Percentiles rank a stretch among this genome's conserved stretches.
Evolutionary conservation across 2,888 invertebrate species (phyloP).

Genomic region (Ephialtes manifestator): DNA sequence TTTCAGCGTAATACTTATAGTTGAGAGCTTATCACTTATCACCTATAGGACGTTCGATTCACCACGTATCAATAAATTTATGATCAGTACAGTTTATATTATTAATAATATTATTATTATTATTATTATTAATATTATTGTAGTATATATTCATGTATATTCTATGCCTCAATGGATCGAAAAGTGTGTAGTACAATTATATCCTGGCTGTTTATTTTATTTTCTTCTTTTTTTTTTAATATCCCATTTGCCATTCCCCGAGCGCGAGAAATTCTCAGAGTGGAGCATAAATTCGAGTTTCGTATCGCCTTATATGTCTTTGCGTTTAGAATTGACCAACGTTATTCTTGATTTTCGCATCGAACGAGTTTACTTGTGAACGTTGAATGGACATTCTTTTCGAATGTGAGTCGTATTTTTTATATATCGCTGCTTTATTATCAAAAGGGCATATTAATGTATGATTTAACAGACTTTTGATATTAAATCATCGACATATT

Average conservation of each 20-base stretch:
- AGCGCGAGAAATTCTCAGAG: conserved; percentile 3
- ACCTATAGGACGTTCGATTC: conserved; percentile 68
- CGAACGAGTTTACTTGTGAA: conserved; percentile 51
- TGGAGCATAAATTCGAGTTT: conserved; percentile 38
- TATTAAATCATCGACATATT: neutral
- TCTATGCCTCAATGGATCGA: conserved; percentile 28
- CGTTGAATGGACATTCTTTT: conserved; percentile 22
- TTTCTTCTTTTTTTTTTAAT: conserved; percentile 1
- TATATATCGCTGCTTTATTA: neutral
- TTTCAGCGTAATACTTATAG: conserved; percentile 60
- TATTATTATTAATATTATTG: conserved; percentile 42
- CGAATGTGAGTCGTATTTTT: neutral
- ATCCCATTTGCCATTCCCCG: conserved; percentile 9
- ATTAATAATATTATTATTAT: conserved; percentile 34
- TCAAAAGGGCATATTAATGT: neutral
- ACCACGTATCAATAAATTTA: conserved; percentile 59
- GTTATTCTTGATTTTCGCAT: conserved; percentile 51
- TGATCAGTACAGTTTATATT: conserved; percentile 61
- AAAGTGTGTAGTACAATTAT: conserved; percentile 25
- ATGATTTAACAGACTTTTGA: neutral
- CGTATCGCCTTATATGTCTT: neutral
- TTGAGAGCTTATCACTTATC: conserved; percentile 57
- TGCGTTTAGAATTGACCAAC: conserved; percentile 47
- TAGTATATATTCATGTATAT: conserved; percentile 30
- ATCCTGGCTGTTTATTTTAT: conserved; percentile 23